These are phyloP conservation scores for Tenthredo scrophulariae DNA, from an alignment of 2,888 invertebrate species.

Conservation along the genomic window DNA sequence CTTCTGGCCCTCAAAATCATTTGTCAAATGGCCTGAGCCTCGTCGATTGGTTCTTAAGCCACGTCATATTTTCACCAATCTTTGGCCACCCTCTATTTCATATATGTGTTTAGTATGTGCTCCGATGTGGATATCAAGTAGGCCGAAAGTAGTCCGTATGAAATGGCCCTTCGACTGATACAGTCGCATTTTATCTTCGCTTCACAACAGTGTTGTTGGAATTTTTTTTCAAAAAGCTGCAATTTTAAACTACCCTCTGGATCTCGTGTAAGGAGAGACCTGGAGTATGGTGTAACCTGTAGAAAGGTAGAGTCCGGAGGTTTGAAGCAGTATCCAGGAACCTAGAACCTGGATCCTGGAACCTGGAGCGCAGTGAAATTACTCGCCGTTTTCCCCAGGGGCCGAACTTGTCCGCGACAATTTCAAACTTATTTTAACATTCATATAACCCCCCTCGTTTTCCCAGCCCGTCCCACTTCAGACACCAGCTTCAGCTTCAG, in stretches of 20 bases:
- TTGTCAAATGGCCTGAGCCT: slow-evolving; percentile 67
- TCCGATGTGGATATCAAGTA: neutral
- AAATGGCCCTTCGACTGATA: neutral
- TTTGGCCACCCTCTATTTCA: neutral
- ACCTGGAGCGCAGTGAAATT: slow-evolving; percentile 76
- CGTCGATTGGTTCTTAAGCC: slow-evolving; percentile 67
- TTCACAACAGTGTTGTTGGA: neutral
- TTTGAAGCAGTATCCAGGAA: slow-evolving; percentile 64
- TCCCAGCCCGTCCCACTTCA: slow-evolving; percentile 54
- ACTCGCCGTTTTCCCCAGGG: slow-evolving; percentile 76
- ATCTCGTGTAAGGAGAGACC: neutral
- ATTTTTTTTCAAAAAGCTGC: neutral
- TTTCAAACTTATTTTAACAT: slow-evolving; percentile 79
- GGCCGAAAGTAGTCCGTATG: neutral
- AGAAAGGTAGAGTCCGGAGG: neutral
- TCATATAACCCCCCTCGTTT: slow-evolving; percentile 74
- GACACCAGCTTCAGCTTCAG: slow-evolving; percentile 53
- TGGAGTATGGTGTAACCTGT: neutral
- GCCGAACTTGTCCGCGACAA: slow-evolving; percentile 78
- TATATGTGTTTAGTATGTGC: neutral
- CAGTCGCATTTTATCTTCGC: neutral
- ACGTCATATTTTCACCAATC: slow-evolving; percentile 49
- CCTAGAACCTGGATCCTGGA: slow-evolving; percentile 69
- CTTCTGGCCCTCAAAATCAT: slow-evolving; percentile 63
- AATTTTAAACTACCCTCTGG: neutral